Evolutionary conservation across 2,797 vertebrate genomes (phyloP).

Genomic region (Eupleurogrammus muticus): DNA sequence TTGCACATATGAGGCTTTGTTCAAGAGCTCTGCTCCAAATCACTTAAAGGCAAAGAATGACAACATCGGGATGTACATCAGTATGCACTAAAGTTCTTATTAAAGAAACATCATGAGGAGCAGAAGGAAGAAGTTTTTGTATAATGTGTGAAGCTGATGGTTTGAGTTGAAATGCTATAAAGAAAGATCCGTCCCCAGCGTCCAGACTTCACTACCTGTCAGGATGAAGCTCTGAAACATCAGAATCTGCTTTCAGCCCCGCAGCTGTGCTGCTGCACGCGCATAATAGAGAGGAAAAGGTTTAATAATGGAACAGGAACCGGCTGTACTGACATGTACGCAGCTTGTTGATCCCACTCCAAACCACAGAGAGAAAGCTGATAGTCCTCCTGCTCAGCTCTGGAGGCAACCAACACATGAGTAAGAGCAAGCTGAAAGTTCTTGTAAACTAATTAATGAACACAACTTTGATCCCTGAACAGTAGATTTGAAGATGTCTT

Average conservation of each 20-base stretch:
- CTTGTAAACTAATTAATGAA: not conserved
- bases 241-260: conserved; percentile 16
- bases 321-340: not conserved
- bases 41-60: not conserved
- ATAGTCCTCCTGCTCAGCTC: no score
- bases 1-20: not conserved
- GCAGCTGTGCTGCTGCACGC: conserved; percentile 1
- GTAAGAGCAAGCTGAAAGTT: no score
- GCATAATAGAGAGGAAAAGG: not conserved
- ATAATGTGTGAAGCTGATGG: not conserved
- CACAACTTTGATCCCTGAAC: not conserved
- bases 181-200: not conserved
- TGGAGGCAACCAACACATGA: no score
- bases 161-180: conserved; percentile 4
- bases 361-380: not conserved
- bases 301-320: not conserved
- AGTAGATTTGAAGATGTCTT: not conserved
- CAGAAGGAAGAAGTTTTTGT: not conserved
- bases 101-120: not conserved
- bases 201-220: conserved; percentile 19
- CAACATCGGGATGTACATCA: not conserved
- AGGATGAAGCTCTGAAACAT: conserved; percentile 32
- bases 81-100: not conserved
- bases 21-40: not conserved
- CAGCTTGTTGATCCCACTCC: not conserved